Conservation (phyloP, 2,888 invertebrate genomes). For the Ornithoptera alexandrae region DNA sequence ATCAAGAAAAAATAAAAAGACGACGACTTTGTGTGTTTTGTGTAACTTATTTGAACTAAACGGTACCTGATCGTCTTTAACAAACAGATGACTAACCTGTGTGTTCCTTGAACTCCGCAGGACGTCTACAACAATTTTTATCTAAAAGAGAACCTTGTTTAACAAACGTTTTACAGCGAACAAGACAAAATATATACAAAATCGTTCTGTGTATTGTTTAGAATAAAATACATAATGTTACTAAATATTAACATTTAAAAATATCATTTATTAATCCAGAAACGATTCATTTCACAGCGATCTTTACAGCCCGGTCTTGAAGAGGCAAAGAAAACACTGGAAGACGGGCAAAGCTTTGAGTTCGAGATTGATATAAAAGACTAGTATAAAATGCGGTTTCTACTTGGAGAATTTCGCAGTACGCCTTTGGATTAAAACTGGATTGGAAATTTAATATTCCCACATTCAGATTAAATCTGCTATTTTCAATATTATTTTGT, state of each 20-base stretch:
- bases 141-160: background rate
- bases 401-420: conserved; percentile 16
- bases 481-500: conserved; percentile 1
- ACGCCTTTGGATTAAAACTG: conserved; percentile 16
- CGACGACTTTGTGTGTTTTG: no score
- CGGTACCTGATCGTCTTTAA: no score
- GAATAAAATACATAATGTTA: no score
- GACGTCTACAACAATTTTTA: background rate
- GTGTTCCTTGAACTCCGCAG: background rate
- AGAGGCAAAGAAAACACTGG: conserved; percentile 24
- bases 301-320: conserved; percentile 12
- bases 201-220: background rate
- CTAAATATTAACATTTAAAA: background rate
- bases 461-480: conserved; percentile 19
- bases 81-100: no score
- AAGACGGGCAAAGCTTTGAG: conserved; percentile 22
- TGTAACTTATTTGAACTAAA: no score
- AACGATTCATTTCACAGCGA: conserved; percentile 13
- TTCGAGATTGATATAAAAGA: conserved; percentile 26
- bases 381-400: conserved; percentile 23
- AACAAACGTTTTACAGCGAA: background rate
- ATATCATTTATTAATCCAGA: conserved; percentile 11
- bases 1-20: no score
- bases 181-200: background rate
- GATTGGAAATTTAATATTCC: conserved; percentile 22